These are phyloP conservation scores for Dynastes maya DNA, from an alignment of 2,888 invertebrate species.

Conservation along the genomic window DNA sequence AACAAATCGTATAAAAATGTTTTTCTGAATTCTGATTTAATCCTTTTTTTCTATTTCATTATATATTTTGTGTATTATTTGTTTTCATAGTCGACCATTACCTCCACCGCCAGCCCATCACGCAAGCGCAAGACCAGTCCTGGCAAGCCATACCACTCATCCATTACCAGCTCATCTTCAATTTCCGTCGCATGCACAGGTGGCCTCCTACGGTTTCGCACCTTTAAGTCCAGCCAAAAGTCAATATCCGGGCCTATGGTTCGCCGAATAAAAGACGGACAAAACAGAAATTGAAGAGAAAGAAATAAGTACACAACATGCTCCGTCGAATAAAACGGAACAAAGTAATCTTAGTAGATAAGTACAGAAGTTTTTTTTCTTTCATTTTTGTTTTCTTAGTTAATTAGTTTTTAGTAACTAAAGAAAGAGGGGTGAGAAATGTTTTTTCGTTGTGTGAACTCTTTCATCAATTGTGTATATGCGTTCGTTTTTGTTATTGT, in stretches of 20 bases:
- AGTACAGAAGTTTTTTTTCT: slow-evolving; percentile 43
- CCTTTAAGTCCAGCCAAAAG: slow-evolving; percentile 82
- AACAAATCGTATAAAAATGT: too few relatives aligned
- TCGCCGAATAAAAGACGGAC: slow-evolving; percentile 77
- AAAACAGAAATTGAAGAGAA: slow-evolving; percentile 41
- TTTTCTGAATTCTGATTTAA: not conserved
- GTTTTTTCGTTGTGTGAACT: slow-evolving; percentile 1
- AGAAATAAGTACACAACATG: slow-evolving; percentile 52
- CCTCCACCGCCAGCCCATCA: slow-evolving; percentile 89
- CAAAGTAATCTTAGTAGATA: slow-evolving; percentile 62
- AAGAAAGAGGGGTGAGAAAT: slow-evolving; percentile 7
- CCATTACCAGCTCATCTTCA: slow-evolving; percentile 89
- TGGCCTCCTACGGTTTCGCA: slow-evolving; percentile 77
- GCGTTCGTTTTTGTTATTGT: slow-evolving; percentile 27
- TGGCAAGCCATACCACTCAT: slow-evolving; percentile 80
- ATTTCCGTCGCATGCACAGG: slow-evolving; percentile 80
- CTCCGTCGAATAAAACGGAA: slow-evolving; percentile 22
- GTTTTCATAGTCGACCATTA: slow-evolving; percentile 74
- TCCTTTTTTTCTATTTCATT: not conserved
- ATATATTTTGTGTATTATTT: not conserved
- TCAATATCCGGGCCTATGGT: slow-evolving; percentile 83
- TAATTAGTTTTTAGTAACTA: slow-evolving; percentile 15
- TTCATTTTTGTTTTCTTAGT: slow-evolving; percentile 27
- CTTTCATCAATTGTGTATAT: not conserved
- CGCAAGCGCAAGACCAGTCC: slow-evolving; percentile 79